Percentiles rank a stretch among this genome's conserved stretches.
phyloP scores from a whole-genome alignment of 2,888 invertebrate genomes.

The Zaprionus lineosus region DNA sequence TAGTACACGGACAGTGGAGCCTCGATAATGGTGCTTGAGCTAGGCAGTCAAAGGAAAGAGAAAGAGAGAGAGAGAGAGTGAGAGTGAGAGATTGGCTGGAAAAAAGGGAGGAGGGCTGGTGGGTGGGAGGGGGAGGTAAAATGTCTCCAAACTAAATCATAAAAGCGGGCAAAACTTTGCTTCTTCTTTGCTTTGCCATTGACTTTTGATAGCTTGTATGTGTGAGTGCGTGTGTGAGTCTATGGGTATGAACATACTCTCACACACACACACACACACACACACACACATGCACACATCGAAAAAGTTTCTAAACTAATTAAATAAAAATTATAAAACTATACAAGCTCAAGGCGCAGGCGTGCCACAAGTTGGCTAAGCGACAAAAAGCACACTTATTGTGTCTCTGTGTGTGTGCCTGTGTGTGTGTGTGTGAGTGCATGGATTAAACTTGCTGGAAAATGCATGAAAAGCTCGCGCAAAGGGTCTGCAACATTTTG shows the following conservation, averaged over 20 bases:
- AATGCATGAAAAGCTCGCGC: slow-evolving; percentile 47
- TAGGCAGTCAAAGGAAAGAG: slow-evolving; percentile 1
- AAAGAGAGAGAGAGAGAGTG: background rate
- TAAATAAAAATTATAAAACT: slow-evolving; percentile 79
- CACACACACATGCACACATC: slow-evolving; percentile 20
- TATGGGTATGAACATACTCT: slow-evolving; percentile 27
- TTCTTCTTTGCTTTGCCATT: slow-evolving; percentile 54
- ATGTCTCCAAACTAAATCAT: slow-evolving; percentile 62
- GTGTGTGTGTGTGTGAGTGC: slow-evolving; percentile 12
- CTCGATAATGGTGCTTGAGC: slow-evolving; percentile 41
- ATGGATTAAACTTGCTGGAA: slow-evolving; percentile 36
- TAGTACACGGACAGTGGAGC: slow-evolving; percentile 49
- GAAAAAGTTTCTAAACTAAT: slow-evolving; percentile 77
- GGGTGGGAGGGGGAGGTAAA: slow-evolving; percentile 15
- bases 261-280: slow-evolving; percentile 18
- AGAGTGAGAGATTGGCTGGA: no score
- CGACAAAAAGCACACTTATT: slow-evolving; percentile 57
- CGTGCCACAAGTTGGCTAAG: slow-evolving; percentile 54
- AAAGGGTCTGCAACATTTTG: slow-evolving; percentile 64
- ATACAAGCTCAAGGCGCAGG: slow-evolving; percentile 68
- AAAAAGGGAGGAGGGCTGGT: no score
- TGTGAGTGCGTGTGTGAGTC: slow-evolving; percentile 5
- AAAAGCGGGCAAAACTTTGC: slow-evolving; percentile 73
- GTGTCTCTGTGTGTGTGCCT: slow-evolving; percentile 1
- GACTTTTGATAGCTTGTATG: slow-evolving; percentile 6